A percentile compares a stretch with the other conserved stretches of the same genome.
These are phyloP conservation scores for Dryocosmus kuriphilus DNA, from an alignment of 2,888 invertebrate genomes.

Conservation along the genomic window DNA sequence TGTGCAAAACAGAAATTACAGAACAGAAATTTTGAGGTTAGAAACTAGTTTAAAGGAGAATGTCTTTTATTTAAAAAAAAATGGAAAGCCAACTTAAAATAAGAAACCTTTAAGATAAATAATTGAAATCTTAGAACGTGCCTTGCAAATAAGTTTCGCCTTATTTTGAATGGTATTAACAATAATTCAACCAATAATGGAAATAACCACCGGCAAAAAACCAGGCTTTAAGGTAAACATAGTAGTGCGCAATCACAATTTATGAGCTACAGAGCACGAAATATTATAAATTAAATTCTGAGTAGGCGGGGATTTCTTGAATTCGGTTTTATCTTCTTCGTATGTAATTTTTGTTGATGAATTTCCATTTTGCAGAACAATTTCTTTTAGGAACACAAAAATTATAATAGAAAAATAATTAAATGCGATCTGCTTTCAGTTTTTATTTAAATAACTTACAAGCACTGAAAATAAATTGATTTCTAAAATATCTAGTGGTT, in stretches of 20 bases:
- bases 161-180: slow-evolving; percentile 1
- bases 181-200: slow-evolving; percentile 8
- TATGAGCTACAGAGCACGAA: background rate
- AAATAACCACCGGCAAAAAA: too few species aligned
- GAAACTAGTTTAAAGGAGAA: background rate
- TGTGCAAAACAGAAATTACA: background rate
- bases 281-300: background rate
- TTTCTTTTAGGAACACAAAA: background rate
- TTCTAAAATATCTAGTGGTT: background rate
- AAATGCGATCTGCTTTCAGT: background rate
- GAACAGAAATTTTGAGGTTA: background rate
- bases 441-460: background rate
- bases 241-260: background rate
- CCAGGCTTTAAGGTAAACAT: too few species aligned
- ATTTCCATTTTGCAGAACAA: too few species aligned
- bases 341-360: too few species aligned
- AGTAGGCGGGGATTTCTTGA: background rate
- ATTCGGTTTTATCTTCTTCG: too few species aligned
- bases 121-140: background rate
- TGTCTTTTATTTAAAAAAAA: background rate
- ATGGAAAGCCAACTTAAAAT: background rate
- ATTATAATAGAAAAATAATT: background rate
- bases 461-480: background rate
- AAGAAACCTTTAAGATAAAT: background rate
- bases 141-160: slow-evolving; percentile 4